A percentile compares a stretch with the other conserved stretches of the same genome.
Conservation (phyloP, 2,888 invertebrate species). For the Conchocele bisecta region DNA sequence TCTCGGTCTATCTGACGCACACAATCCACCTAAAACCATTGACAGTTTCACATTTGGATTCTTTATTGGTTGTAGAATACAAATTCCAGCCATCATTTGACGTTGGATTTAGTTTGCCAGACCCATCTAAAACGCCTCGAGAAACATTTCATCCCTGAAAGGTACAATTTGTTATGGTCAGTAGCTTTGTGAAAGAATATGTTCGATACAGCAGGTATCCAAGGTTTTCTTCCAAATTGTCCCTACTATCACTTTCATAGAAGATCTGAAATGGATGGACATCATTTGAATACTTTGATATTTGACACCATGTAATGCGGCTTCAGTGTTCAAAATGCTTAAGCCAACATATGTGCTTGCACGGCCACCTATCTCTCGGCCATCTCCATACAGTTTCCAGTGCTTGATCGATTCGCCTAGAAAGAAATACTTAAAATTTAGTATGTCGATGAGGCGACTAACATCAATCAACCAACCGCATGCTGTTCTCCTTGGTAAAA, state of each 20-base stretch:
- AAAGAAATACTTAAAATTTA: not conserved
- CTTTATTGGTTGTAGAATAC: not conserved
- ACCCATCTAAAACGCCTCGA: conserved; percentile 1
- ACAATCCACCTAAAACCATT: not conserved
- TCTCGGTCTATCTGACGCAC: not conserved
- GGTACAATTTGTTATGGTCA: too few species aligned
- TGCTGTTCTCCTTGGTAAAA: not conserved
- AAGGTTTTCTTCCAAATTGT: conserved; percentile 1
- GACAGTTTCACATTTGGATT: not conserved
- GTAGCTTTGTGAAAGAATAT: too few species aligned
- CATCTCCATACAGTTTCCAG: conserved; percentile 6
- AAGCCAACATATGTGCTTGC: not conserved
- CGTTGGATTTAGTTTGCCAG: not conserved
- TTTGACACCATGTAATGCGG: not conserved
- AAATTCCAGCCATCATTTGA: conserved; percentile 3
- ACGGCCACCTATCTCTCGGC: not conserved
- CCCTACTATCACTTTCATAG: conserved; percentile 6
- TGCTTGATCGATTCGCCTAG: not conserved
- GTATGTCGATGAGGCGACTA: not conserved
- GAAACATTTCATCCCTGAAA: not conserved
- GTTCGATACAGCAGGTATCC: too few species aligned
- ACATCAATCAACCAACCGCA: conserved; percentile 8
- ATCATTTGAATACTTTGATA: not conserved
- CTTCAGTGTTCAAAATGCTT: not conserved
- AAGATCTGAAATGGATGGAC: not conserved